Percentiles rank a stretch among this genome's conserved stretches.
Evolutionary conservation across 2,888 invertebrate genomes (phyloP).

Genomic region (Noctua janthe): DNA sequence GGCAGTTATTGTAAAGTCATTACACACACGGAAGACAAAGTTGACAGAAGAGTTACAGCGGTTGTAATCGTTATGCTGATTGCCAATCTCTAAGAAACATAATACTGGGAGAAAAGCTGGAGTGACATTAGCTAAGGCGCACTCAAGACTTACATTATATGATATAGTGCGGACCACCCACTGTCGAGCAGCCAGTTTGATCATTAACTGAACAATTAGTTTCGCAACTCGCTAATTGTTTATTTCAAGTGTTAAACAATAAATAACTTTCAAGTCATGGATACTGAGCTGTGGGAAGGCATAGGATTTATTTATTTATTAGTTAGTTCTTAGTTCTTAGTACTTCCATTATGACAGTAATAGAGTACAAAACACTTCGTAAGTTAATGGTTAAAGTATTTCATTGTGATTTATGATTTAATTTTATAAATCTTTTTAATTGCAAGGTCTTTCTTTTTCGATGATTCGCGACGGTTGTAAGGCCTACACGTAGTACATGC

Average conservation of each 20-base stretch:
- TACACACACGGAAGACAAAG: constrained; percentile 66
- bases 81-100: constrained; percentile 73
- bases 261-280: constrained; percentile 31
- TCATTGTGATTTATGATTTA: background rate
- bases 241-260: constrained; percentile 50
- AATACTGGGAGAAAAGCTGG: constrained; percentile 71
- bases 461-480: background rate
- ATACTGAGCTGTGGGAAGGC: constrained; percentile 2
- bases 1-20: constrained; percentile 73
- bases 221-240: constrained; percentile 51
- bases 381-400: background rate
- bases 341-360: background rate
- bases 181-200: constrained; percentile 56
- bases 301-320: constrained; percentile 4
- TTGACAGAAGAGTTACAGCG: constrained; percentile 72
- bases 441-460: background rate
- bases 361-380: background rate
- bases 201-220: constrained; percentile 75
- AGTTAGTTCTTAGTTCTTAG: background rate
- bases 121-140: constrained; percentile 76
- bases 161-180: constrained; percentile 71
- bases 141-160: constrained; percentile 68
- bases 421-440: background rate
- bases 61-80: constrained; percentile 74
- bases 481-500: background rate